Base-by-base conservation (phyloP, 2,888 invertebrate genomes). In the Meliscaeva auricollis region DNA sequence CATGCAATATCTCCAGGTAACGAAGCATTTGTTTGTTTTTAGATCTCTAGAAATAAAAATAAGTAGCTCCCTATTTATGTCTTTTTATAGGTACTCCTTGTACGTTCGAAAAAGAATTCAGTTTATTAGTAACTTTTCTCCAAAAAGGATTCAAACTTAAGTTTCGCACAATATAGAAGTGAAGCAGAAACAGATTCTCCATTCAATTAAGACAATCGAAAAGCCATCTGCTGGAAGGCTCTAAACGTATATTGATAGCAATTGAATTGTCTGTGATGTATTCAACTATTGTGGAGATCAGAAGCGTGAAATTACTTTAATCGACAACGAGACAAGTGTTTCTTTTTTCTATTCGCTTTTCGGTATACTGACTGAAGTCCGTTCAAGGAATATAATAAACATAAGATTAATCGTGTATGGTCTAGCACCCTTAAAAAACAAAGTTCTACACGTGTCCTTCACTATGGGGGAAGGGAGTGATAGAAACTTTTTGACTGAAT, bases 221-320 rank as follows among this genome's bases (percentile, higher is more conserved):
- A 87, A 82, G 88, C 89, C 90, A 89, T 89, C 89, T 89, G 89
- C 81, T 89, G 81, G 62, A 54, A 64, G 64, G 44, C 80, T 62
- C 44, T 76, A 85, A 88, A 87, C 84, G 85, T 81, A 88, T 85
- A 87, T 76, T 87, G 82, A 85, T 85, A 52, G 68, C 62, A 46
- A 76, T 81, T 50, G 60, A 84, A 75, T 84, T 66, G 60, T 64
- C 54, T 48, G 15, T 35, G 32, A 35, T 50, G 66, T 35, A 30
- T 30, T 32, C 30, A 13, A 20, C 58, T 30, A 62, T 62, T 74
- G 32, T 22, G 62, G 15, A 22, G 44, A 68, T 74, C 68, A 87
- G 88, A 82, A 88, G 89, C 91, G 90, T 91, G 90, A 91, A 91
- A 91, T 91, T 90, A 90, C 89, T 89, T 88, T 89, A 90, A 90